phyloP scores from a whole-genome alignment of 2,888 invertebrate species.

The Blomia tropicalis region DNA sequence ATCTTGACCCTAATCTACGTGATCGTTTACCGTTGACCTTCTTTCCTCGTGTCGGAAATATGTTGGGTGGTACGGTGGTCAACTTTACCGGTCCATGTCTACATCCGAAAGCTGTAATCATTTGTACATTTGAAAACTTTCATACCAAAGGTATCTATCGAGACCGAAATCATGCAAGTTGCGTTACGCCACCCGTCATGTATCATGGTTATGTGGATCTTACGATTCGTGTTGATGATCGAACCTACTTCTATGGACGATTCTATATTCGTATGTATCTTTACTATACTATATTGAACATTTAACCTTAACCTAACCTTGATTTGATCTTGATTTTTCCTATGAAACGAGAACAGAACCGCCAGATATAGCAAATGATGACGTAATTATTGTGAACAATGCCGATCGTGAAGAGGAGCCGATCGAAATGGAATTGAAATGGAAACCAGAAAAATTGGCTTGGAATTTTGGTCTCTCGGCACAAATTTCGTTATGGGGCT shows the following conservation, averaged over 20 bases:
- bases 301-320: too few relatives aligned
- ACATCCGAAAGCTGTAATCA: constrained; percentile 48
- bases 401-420: constrained; percentile 57
- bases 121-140: constrained; percentile 43
- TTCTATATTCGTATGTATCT: constrained; percentile 67
- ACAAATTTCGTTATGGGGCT: constrained; percentile 72
- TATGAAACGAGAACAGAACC: constrained; percentile 48
- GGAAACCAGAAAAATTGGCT: constrained; percentile 72
- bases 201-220: constrained; percentile 76
- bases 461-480: constrained; percentile 53
- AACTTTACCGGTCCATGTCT: constrained; percentile 94
- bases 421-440: constrained; percentile 56
- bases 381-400: constrained; percentile 56
- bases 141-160: constrained; percentile 31
- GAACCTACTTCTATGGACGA: constrained; percentile 69
- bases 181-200: constrained; percentile 68
- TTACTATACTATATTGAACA: neutral
- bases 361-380: constrained; percentile 66
- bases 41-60: constrained; percentile 87
- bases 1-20: constrained; percentile 30
- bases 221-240: constrained; percentile 63
- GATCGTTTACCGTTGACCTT: constrained; percentile 54
- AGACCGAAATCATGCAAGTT: constrained; percentile 62
- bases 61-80: constrained; percentile 89
- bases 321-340: neutral